Conservation (phyloP, 2,888 invertebrate species). For the Caenorhabditis doughertyi region DNA sequence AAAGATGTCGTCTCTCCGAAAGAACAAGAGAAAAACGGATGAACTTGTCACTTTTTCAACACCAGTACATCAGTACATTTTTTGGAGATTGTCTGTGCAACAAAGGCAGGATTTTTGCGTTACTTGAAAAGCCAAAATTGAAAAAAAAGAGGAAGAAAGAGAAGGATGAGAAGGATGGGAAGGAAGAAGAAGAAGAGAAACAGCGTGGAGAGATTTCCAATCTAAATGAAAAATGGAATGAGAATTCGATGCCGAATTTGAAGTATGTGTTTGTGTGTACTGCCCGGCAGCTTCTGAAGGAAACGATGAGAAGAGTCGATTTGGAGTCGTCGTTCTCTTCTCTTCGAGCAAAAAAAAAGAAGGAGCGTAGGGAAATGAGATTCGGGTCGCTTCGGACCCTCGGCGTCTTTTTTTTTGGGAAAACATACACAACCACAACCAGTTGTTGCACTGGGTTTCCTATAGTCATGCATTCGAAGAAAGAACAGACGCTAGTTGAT, state of each 20-base stretch:
- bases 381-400: conserved; percentile 50
- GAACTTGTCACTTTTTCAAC: conserved; percentile 56
- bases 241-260: conserved; percentile 48
- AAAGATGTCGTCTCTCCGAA: conserved; percentile 32
- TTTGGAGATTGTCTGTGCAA: conserved; percentile 5
- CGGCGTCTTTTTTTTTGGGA: conserved; percentile 34
- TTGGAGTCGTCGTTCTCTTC: conserved; percentile 55
- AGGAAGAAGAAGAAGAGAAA: conserved; percentile 9
- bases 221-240: conserved; percentile 60
- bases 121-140: conserved; percentile 27
- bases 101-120: conserved; percentile 9
- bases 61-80: conserved; percentile 33
- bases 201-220: conserved; percentile 45
- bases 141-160: conserved; percentile 26
- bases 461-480: conserved; percentile 1
- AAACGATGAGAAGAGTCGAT: conserved; percentile 57
- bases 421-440: conserved; percentile 39
- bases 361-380: conserved; percentile 55
- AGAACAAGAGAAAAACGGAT: conserved; percentile 41
- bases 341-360: conserved; percentile 25
- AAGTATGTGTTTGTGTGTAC: conserved; percentile 43
- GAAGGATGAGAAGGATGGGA: background rate
- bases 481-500: background rate
- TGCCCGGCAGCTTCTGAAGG: conserved; percentile 30
- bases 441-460: conserved; percentile 12